Base-by-base conservation (phyloP, 2,113 vertebrate genomes). In the Tiliqua scincoides region DNA sequence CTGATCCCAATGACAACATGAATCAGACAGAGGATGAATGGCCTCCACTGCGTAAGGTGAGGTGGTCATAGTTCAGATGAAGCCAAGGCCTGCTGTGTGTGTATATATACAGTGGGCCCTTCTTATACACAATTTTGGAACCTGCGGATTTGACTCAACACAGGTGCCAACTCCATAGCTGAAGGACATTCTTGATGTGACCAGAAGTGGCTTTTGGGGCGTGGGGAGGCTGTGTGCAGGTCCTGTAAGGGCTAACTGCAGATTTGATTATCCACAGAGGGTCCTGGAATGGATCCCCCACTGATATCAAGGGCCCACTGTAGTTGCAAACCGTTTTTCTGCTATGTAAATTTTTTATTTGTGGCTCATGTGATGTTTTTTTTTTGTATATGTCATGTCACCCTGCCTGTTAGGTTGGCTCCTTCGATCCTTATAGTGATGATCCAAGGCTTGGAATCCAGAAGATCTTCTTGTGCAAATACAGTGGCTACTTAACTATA, bases 391-490 rank as follows among this genome's bases (percentile, higher is more conserved):
- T 8, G 43, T 48, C 43, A 5, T 57, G 72, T 30, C 63, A 78
- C 88, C 52, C 43, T 54, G 84, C 81, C 1, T 0, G 35, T 11
- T 93, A 99, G 99, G 98, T 99, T 87, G 99, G 99, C 79, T 98
- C 97, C 89, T 99, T 99, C 0, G 99, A 99, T 92, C 99, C 99
- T 10, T 99, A 99, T 85, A 99, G 99, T 20, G 99, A 99, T 61
- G 99, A 99, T 88, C 99, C 98, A 1, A 96, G 98, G 35, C 98
- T 99, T 35, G 99, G 99, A 40, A 96, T 99, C 87, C 99, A 99
- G 97, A 99, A 99, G 97, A 99, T 99, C 90, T 98, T 98, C 94
- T 95, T 99, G 76, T 99, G 99, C 95, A 99, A 99, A 97, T 99
- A 99, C 95, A 99, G 99, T 0, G 98, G 99, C 75, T 98, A 98